A percentile compares a stretch with the other conserved stretches of the same genome.
These are phyloP conservation scores for Dascyllus trimaculatus DNA, from an alignment of 2,113 vertebrate genomes.

Conservation along the genomic window DNA sequence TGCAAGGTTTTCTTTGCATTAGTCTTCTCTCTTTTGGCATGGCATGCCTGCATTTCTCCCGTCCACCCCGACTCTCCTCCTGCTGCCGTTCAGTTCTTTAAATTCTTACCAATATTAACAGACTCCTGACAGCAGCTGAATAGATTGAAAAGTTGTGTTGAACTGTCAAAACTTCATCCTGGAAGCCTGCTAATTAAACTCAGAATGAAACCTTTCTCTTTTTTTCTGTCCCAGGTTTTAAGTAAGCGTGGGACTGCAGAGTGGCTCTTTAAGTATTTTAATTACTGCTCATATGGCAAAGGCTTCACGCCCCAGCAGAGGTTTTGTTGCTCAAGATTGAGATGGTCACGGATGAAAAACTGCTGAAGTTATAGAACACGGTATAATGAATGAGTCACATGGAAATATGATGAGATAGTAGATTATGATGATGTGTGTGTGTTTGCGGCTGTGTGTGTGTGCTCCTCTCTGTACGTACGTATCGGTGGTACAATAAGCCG, in stretches of 20 bases:
- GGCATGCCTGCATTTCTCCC: not conserved
- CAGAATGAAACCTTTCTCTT: slow-evolving; percentile 4
- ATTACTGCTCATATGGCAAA: slow-evolving; percentile 66
- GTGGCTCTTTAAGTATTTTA: slow-evolving; percentile 58
- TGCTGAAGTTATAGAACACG: slow-evolving; percentile 65
- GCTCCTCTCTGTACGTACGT: not conserved
- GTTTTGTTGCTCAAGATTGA: slow-evolving; percentile 73
- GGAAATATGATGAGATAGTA: slow-evolving; percentile 62
- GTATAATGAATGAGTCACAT: slow-evolving; percentile 62
- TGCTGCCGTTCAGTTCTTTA: slow-evolving; percentile 1
- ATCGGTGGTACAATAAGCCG: slow-evolving; percentile 26
- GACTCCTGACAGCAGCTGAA: not conserved
- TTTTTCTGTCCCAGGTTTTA: slow-evolving; percentile 12
- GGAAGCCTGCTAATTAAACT: slow-evolving; percentile 52
- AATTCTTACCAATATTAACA: not conserved
- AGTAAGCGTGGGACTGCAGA: slow-evolving; percentile 28
- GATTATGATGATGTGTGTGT: slow-evolving; percentile 63
- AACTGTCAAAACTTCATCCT: slow-evolving; percentile 41
- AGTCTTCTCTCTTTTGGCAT: not conserved
- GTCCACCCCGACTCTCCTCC: not conserved
- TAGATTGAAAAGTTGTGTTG: slow-evolving; percentile 1
- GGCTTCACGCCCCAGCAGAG: slow-evolving; percentile 51
- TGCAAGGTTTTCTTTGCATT: not conserved
- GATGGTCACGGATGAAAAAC: slow-evolving; percentile 70
- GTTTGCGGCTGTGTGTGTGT: slow-evolving; percentile 25